Percentiles rank a stretch among this genome's conserved stretches.
Evolutionary conservation across 2,888 invertebrate species (phyloP).

Genomic region (Dasypogon diadema): DNA sequence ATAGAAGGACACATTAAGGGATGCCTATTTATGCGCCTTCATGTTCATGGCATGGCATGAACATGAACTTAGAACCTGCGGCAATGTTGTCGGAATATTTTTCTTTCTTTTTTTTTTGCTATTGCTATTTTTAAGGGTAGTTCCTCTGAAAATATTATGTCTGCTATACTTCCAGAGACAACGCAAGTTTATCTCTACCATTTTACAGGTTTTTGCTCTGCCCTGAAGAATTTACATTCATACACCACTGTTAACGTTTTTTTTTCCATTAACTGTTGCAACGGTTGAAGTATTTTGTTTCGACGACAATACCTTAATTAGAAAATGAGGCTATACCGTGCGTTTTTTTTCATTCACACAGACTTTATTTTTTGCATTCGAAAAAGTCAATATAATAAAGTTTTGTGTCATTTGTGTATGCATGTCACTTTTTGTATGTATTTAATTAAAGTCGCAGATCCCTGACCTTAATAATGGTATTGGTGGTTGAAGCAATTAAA

Average conservation of each 20-base stretch:
- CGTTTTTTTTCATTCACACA: too few relatives aligned
- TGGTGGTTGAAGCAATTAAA: too few relatives aligned
- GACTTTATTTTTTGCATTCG: too few relatives aligned
- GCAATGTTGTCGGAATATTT: constrained; percentile 1
- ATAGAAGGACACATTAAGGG: constrained; percentile 4
- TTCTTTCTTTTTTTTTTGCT: background rate
- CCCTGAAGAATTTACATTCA: constrained; percentile 5
- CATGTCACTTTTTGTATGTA: too few relatives aligned
- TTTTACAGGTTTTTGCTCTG: background rate
- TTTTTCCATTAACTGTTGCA: background rate
- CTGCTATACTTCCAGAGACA: background rate
- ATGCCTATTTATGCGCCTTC: constrained; percentile 3
- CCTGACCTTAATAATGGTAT: too few relatives aligned
- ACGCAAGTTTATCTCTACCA: background rate
- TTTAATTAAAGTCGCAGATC: too few relatives aligned
- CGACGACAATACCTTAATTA: background rate
- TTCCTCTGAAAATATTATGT: background rate
- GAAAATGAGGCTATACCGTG: background rate
- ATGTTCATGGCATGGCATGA: background rate
- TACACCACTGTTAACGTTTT: background rate
- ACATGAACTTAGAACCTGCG: background rate
- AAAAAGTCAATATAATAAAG: too few relatives aligned
- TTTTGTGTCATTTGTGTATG: too few relatives aligned
- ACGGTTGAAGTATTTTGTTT: background rate
- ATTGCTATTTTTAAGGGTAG: background rate